Evolutionary conservation across 2,113 vertebrate species (phyloP).

Genomic region (Typhlomys cinereus): DNA sequence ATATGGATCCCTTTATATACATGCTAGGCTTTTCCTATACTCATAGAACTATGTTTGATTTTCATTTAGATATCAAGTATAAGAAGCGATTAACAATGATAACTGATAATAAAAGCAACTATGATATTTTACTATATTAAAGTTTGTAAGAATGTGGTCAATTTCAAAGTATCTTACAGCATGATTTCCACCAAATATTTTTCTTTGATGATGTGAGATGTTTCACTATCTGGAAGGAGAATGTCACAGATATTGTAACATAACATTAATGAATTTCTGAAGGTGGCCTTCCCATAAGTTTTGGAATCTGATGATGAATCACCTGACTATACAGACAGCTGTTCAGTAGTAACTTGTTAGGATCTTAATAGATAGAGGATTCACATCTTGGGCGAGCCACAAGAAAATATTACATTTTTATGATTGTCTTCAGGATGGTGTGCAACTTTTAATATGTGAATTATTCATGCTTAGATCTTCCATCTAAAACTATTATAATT

Average conservation of each 20-base stretch:
- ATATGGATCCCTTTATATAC: rapidly evolving
- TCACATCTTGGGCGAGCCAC: rapidly evolving
- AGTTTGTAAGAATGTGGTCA: neutral
- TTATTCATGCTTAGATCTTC: neutral
- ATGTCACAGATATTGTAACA: neutral
- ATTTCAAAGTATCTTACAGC: neutral
- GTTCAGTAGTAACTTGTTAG: too few relatives aligned
- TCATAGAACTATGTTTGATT: neutral
- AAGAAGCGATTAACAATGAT: too few relatives aligned
- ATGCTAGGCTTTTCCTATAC: neutral
- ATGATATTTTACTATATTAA: neutral
- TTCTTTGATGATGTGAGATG: neutral
- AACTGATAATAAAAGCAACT: neutral
- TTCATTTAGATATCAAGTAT: too few relatives aligned
- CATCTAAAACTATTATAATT: too few relatives aligned
- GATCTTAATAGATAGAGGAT: neutral
- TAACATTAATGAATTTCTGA: too few relatives aligned
- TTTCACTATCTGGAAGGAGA: too few relatives aligned
- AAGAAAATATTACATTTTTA: too few relatives aligned
- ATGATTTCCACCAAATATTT: rapidly evolving
- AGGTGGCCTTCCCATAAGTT: neutral
- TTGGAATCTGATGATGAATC: neutral
- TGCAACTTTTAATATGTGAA: neutral
- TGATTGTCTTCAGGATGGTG: neutral
- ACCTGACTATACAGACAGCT: neutral